Evolutionary conservation across 2,888 invertebrate genomes (phyloP).

Genomic region (Andrena haemorrhoa): DNA sequence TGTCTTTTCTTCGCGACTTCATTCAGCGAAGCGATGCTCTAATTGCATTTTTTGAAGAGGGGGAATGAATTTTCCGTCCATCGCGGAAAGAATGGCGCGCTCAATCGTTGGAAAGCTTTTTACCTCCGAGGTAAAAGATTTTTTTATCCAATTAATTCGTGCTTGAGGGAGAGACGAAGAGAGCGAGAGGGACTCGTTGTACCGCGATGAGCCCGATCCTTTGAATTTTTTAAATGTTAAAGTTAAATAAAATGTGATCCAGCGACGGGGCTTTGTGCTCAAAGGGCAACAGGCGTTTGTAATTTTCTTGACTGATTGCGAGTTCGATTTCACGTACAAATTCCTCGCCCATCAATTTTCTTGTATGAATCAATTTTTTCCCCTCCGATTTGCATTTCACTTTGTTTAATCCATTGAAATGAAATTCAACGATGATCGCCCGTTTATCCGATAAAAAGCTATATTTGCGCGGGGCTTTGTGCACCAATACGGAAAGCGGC

Average conservation of each 20-base stretch:
- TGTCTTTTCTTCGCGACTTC: conserved; percentile 33
- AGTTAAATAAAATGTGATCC: conserved; percentile 45
- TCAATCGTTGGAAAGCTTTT: conserved; percentile 49
- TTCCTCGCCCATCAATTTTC: not conserved
- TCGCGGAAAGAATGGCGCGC: conserved; percentile 36
- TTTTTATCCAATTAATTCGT: conserved; percentile 59
- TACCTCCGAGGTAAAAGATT: conserved; percentile 48
- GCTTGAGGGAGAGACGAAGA: not conserved
- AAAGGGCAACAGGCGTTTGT: conserved; percentile 5
- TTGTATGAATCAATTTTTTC: not conserved
- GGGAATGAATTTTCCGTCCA: conserved; percentile 45
- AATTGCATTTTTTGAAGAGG: conserved; percentile 53
- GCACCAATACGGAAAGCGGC: not conserved
- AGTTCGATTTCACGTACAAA: not conserved
- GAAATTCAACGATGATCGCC: conserved; percentile 1
- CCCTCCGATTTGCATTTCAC: not conserved
- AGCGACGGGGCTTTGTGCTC: conserved; percentile 1
- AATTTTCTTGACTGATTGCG: conserved; percentile 14
- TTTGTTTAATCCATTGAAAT: conserved; percentile 8
- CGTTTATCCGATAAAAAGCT: conserved; percentile 9
- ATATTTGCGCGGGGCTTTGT: not conserved
- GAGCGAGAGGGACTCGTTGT: not conserved
- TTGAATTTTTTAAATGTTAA: conserved; percentile 47
- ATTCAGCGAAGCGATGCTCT: conserved; percentile 30
- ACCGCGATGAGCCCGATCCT: conserved; percentile 26